Evolutionary conservation across 2,113 vertebrate species (phyloP).

Genomic region (Dicerorhinus sumatrensis): DNA sequence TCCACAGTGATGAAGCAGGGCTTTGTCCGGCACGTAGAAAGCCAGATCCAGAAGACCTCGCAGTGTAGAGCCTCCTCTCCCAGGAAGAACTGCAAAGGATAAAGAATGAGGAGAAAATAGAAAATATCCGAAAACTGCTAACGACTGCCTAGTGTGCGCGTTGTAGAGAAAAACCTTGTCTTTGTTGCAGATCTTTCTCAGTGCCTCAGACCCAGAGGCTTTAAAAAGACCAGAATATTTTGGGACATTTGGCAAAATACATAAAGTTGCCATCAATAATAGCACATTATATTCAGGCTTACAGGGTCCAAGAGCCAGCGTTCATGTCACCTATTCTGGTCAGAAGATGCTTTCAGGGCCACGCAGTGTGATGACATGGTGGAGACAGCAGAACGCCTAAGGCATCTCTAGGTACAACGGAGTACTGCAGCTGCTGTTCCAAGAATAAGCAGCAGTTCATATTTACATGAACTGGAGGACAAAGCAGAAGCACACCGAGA

Average conservation of each 20-base stretch:
- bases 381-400: constrained; percentile 95
- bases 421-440: constrained; percentile 96
- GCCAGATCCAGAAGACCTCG: neutral
- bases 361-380: constrained; percentile 95
- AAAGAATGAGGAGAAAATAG: neutral
- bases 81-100: neutral
- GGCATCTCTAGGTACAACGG: constrained; percentile 96
- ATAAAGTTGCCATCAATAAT: constrained; percentile 96
- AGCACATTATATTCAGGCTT: constrained; percentile 95
- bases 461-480: constrained; percentile 94
- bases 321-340: constrained; percentile 94
- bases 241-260: constrained; percentile 96
- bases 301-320: constrained; percentile 95
- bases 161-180: neutral
- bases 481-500: constrained; percentile 91
- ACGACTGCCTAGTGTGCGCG: too few species aligned
- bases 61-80: neutral
- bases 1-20: neutral
- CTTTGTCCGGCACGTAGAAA: neutral
- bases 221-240: constrained; percentile 96
- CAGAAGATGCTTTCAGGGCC: constrained; percentile 95
- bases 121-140: neutral
- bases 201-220: constrained; percentile 84
- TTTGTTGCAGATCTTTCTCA: neutral
- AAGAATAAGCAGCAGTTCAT: constrained; percentile 97